Base-by-base conservation (phyloP, 2,797 vertebrate species). In the Amniataba percoides region DNA sequence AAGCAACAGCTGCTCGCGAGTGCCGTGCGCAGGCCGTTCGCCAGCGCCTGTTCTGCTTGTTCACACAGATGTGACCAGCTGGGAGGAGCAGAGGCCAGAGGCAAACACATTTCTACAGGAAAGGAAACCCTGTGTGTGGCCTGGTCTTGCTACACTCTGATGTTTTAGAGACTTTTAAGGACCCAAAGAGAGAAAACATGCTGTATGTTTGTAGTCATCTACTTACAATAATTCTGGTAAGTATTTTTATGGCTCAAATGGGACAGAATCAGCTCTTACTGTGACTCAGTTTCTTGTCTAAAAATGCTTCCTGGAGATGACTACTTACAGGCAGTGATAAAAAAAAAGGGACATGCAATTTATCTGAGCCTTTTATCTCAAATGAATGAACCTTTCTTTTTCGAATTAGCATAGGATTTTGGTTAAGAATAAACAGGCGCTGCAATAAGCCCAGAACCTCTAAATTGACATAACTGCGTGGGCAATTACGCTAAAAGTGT, bases 401-500 rank as follows among this genome's bases (percentile, higher is more conserved):
- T 73, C 23, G 56, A 80, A 84, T 86, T 81, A 73, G 73, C 53
- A 84, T 74, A 74, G 14, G 19, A 75, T 78, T 75, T 72, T 84
- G 52, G 65, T 82, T 81, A 55, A 71, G 65, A 83, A 87, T 58
- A 84, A 87, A 87, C 77, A 77, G 57, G 43, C 80, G 27, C 62
- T 81, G 82, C 75, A 84, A 83, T 82, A 84, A 86, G 72, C 53
- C 71, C 66, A 86, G 80, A 87, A 77, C 69, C 83, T 73, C 58
- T 75, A 73, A 83, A 90, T 94, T 89, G 92, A 81, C 85, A 92
- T 93, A 92, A 93, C 83, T 93, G 75, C 78, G 84, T 59, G 45
- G 69, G 87, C 91, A 94, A 94, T 95, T 94, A 91, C 56, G 12
- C 79, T 88, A 86, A 94, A 94, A 94, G 89, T 93, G 92, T 88